Evolutionary conservation across 2,888 invertebrate species (phyloP), one percentile per base, ranked within the genome.

Genomic region (Hypsopygia costalis): DNA sequence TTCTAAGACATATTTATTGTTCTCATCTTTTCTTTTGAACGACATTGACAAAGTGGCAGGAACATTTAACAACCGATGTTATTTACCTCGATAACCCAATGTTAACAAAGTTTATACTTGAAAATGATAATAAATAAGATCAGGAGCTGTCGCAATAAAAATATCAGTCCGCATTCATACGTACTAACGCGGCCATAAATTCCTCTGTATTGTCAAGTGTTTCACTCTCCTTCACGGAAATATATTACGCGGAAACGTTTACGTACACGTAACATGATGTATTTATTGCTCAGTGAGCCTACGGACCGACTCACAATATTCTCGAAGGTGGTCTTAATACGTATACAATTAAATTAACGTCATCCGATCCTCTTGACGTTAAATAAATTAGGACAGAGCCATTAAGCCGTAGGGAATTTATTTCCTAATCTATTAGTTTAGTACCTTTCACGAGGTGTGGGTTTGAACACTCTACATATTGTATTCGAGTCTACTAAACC

Each of bases 281-380:
- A 79, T 81, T 77, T 80, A 79, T 78, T 71, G 67, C 71, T 68
- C 48, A 50, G 58, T 56, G 62, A 50, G 55, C 48, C 54, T 62
- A 62, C 61, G 49, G 58, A 55, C 55, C 36, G 43, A 47, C 55
- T 61, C 62, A 62, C 65, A 62, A 62, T 67, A 70, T 69, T 67
- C 72, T 70, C 69, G 53, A 65, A 74, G 75, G 69, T 69, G 71
- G 61, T 69, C 75, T 65, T 75, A 76, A 81, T 81, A 72, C 69
- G 69, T 65, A 75, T 68, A 72, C 71, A 78, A 78, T 80, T 75
- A 77, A 80, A 79, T 79, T 76, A 76, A 61, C 66, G 76, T 76
- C 75, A 75, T 70, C 68, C 68, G 67, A 74, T 73, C 69, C 65
- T 66, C 66, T 63, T 65, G 72, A 69, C 68, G 69, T 65, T 76